Percentiles rank a stretch among this genome's conserved stretches.
These are phyloP conservation scores for Himalopsyche japonica DNA, from an alignment of 2,888 invertebrate species.

Conservation along the genomic window DNA sequence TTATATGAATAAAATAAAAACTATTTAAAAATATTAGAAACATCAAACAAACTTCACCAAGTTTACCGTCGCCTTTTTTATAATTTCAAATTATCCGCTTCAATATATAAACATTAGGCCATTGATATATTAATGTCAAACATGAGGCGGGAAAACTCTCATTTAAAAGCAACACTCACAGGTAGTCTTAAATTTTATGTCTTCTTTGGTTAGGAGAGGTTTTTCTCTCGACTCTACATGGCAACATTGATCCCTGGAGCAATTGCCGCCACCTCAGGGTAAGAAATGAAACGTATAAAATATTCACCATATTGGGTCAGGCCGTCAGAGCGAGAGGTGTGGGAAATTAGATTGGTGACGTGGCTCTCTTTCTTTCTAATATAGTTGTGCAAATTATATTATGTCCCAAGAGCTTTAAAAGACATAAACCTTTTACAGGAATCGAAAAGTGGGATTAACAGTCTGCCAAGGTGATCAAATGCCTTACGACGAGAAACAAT, in stretches of 20 bases:
- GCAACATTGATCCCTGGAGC: slow-evolving; percentile 6
- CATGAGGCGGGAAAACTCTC: background rate
- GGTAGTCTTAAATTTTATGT: background rate
- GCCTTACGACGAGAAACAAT: too few species aligned
- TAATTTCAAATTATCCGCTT: too few species aligned
- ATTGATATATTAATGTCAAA: background rate
- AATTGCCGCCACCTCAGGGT: background rate
- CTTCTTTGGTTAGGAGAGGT: background rate
- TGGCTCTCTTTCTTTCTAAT: background rate
- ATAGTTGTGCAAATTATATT: background rate
- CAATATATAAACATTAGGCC: too few species aligned
- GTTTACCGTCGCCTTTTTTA: too few species aligned
- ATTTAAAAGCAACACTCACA: background rate
- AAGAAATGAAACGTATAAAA: slow-evolving; percentile 24
- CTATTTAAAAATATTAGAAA: too few species aligned
- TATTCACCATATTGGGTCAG: slow-evolving; percentile 11
- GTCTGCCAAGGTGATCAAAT: too few species aligned
- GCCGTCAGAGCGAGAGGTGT: background rate
- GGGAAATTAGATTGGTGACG: slow-evolving; percentile 23
- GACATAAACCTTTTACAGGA: too few species aligned
- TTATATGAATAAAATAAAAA: too few species aligned
- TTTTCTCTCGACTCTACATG: slow-evolving; percentile 10
- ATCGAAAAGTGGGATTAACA: too few species aligned
- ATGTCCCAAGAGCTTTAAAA: background rate
- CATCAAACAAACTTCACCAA: too few species aligned